phyloP scores from a whole-genome alignment of 2,797 vertebrate species.

The Nannoperca australis region DNA sequence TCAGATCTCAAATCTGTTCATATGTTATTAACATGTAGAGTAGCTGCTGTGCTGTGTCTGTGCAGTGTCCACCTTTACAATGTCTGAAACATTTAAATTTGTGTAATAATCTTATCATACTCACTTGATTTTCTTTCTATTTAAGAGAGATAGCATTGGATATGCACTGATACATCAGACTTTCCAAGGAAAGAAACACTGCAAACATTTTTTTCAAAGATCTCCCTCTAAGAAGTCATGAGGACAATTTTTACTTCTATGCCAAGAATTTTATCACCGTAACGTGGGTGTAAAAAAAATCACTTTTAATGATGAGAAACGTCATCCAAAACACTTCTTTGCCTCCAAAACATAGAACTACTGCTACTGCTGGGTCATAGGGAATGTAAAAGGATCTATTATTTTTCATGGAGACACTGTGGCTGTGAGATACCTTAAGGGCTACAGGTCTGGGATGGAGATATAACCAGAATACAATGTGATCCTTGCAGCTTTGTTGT shows the following conservation, averaged over 20 bases:
- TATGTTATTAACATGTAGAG: conserved; percentile 13
- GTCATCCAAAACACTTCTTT: conserved; percentile 14
- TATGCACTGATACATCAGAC: neutral
- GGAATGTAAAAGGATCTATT: neutral
- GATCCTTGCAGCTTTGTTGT: conserved; percentile 46
- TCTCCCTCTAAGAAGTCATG: conserved; percentile 29
- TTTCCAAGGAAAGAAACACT: conserved; percentile 30
- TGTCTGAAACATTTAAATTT: neutral
- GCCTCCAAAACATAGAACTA: conserved; percentile 26
- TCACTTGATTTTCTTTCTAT: neutral
- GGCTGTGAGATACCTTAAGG: neutral
- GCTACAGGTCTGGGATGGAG: conserved; percentile 5
- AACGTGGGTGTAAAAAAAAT: neutral
- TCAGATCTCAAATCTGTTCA: conserved; percentile 11
- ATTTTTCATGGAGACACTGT: conserved; percentile 12
- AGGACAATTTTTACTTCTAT: conserved; percentile 16
- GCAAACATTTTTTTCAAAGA: conserved; percentile 39
- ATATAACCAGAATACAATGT: conserved; percentile 14
- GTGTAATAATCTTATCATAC: neutral
- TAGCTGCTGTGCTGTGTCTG: conserved; percentile 8
- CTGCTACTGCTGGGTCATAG: neutral
- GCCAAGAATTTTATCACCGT: neutral
- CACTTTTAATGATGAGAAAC: conserved; percentile 13
- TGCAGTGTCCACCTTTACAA: neutral
- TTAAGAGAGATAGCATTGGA: neutral